Evolutionary conservation across 2,113 vertebrate genomes (phyloP), one percentile per base, ranked within the genome.

Genomic region (Chaenogobius annularis): DNA sequence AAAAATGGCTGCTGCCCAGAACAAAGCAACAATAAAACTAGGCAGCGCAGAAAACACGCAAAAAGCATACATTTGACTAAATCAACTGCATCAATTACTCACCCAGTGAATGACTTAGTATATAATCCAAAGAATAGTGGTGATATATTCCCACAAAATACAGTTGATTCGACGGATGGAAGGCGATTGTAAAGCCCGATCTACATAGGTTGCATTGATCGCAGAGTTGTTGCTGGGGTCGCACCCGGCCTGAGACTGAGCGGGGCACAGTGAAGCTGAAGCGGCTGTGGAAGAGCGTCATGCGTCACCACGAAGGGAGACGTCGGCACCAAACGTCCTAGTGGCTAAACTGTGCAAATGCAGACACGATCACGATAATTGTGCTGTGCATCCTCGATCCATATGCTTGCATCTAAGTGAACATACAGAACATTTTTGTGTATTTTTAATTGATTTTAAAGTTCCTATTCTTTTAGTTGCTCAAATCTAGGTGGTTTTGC

Each of bases 1-100:
- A 93, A 94, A 94, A 90, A 94, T 94, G 93, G 93, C 93, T 88
- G 93, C 92, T 90, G 85, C 87, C 76, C 88, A 91, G 93, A 94
- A 94, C 93, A 94, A 94, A 94, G 93, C 93, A 85, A 92, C 90
- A 92, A 90, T 91, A 91, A 92, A 91, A 87, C 81, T 62, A 79
- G 77, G 78, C 79, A 89, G 81, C 70, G 20, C 68, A 61, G 68
- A 84, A 87, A 81, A 84, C 74, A 26, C 69, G 40, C 4, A 11
- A 68, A 40, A 77, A 81, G 76, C n/a, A 5, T 22, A 3, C 23
- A n/a, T 76, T 75, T 67, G 0, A 11, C 9, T 3, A 56, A 31
- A 0, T 19, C 17, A 19, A 8, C 20, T 7, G 43, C 23, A 5
- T 19, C 44, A 47, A 84, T 47, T 81, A 91, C 93, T 93, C 80